Evolutionary conservation across 2,888 invertebrate genomes (phyloP).

Genomic region (Troglohyphantes excavatus): DNA sequence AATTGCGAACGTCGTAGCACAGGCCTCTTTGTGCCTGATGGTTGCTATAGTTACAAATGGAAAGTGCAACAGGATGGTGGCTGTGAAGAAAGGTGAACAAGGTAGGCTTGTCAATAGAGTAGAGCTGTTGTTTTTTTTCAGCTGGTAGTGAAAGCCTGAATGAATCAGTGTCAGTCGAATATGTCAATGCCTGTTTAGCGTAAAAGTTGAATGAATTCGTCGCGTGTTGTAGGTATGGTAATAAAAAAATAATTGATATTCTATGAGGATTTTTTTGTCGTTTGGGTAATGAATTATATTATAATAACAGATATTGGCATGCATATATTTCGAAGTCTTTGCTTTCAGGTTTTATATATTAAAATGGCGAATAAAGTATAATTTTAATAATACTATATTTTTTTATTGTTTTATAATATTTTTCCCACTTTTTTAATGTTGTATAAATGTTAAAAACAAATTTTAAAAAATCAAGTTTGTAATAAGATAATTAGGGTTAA

Average conservation of each 20-base stretch:
- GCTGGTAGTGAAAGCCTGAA: neutral
- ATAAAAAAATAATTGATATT: neutral
- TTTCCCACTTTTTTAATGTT: too few relatives aligned
- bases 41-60: slow-evolving; percentile 70
- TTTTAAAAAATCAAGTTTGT: too few relatives aligned
- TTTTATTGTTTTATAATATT: too few relatives aligned
- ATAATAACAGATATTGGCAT: too few relatives aligned
- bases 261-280: too few relatives aligned
- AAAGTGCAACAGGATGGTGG: slow-evolving; percentile 61
- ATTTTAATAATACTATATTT: too few relatives aligned
- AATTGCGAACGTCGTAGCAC: slow-evolving; percentile 1
- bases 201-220: slow-evolving; percentile 14
- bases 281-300: too few relatives aligned
- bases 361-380: too few relatives aligned
- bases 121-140: neutral
- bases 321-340: too few relatives aligned
- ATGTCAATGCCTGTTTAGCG: neutral
- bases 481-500: too few relatives aligned
- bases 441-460: too few relatives aligned
- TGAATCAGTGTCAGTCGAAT: neutral
- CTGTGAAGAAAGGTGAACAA: slow-evolving; percentile 7
- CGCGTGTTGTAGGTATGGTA: neutral
- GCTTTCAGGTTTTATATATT: too few relatives aligned
- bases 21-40: neutral
- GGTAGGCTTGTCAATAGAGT: neutral